These are phyloP conservation scores for Oreochromis spilurus DNA, from an alignment of 2,113 vertebrate genomes.

Conservation along the genomic window DNA sequence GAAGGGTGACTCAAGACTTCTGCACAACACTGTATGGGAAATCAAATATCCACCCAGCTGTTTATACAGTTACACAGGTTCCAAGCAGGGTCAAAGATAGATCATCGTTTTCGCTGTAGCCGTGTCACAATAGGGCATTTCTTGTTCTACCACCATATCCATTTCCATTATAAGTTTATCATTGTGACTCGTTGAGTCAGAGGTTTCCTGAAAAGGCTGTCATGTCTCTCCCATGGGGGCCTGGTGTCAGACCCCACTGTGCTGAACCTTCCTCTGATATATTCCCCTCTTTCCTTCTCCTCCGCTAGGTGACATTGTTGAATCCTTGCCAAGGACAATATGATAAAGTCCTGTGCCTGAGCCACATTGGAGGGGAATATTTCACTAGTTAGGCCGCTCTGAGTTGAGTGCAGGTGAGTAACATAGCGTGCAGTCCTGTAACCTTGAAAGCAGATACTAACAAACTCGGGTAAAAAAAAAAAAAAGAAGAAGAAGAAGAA, in stretches of 20 bases:
- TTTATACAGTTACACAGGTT: constrained; percentile 44
- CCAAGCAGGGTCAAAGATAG: constrained; percentile 42
- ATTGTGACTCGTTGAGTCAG: constrained; percentile 66
- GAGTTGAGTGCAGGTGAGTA: constrained; percentile 53
- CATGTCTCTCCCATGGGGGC: constrained; percentile 59
- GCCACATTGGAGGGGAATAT: constrained; percentile 73
- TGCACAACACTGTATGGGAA: background rate
- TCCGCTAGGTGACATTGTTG: constrained; percentile 77
- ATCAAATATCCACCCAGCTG: constrained; percentile 20
- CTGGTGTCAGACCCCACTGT: constrained; percentile 67
- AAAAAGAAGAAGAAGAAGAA: background rate
- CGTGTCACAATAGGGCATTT: constrained; percentile 47
- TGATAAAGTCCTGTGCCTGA: constrained; percentile 81
- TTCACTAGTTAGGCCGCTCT: constrained; percentile 68
- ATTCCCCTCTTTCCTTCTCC: constrained; percentile 69
- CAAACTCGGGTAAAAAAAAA: background rate
- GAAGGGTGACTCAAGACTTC: background rate
- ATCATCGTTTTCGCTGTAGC: constrained; percentile 35
- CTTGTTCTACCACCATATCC: constrained; percentile 37
- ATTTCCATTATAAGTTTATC: constrained; percentile 68
- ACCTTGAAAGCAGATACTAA: constrained; percentile 69
- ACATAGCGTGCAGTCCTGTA: constrained; percentile 42
- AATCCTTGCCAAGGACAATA: constrained; percentile 76
- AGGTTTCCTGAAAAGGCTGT: constrained; percentile 67
- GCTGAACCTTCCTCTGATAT: constrained; percentile 74